Conservation (phyloP, 2,888 invertebrate species). For the Pyrgus malvae region DNA sequence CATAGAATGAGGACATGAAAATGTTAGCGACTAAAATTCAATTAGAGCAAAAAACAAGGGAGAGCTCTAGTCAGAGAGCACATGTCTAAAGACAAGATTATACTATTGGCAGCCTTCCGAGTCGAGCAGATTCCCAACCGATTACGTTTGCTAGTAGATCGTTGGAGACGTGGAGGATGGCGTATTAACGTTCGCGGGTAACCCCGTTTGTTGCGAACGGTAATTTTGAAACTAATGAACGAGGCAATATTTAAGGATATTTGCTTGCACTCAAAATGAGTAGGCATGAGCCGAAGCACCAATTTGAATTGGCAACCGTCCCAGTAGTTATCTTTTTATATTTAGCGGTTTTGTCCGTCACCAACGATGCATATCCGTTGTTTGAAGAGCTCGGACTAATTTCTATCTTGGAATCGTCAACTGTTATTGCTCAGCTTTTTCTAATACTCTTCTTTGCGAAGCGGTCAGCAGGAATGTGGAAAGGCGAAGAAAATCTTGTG, state of each 20-base stretch:
- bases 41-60: conserved; percentile 9
- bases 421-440: conserved; percentile 18
- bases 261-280: conserved; percentile 17
- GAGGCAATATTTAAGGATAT: conserved; percentile 18
- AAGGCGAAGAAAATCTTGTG: not conserved
- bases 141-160: conserved; percentile 39
- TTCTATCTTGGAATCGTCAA: conserved; percentile 19
- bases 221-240: conserved; percentile 16
- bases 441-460: conserved; percentile 5
- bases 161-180: conserved; percentile 21
- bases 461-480: conserved; percentile 15
- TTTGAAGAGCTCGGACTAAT: conserved; percentile 22
- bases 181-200: conserved; percentile 6
- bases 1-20: not conserved
- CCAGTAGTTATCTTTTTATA: conserved; percentile 27
- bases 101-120: conserved; percentile 57
- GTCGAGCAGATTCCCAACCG: conserved; percentile 45
- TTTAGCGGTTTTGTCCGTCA: conserved; percentile 21
- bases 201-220: conserved; percentile 18
- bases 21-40: conserved; percentile 5
- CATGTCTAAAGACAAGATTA: conserved; percentile 38
- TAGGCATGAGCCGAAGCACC: conserved; percentile 7
- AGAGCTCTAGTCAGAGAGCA: conserved; percentile 4
- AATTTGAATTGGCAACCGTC: conserved; percentile 25
- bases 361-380: conserved; percentile 23